Evolutionary conservation across 64 coral and sea anemone genomes (phyloP).

Genomic region (Pocillopora verrucosa): DNA sequence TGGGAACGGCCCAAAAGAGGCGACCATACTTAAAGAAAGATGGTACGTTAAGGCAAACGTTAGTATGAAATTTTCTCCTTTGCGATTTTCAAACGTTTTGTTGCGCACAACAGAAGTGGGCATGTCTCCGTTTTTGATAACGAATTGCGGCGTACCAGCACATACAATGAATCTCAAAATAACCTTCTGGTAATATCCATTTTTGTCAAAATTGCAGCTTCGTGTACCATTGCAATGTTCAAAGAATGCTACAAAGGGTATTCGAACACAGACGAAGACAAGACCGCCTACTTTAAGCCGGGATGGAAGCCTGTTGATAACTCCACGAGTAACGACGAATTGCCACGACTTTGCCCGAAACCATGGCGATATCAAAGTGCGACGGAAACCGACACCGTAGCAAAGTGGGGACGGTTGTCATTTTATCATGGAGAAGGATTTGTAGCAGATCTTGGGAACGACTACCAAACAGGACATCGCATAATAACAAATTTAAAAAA

Average conservation of each 20-base stretch:
- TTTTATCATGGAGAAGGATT: conserved; percentile 38
- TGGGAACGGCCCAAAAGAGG: no score
- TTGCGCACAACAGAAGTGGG: no score
- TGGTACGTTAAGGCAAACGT: no score
- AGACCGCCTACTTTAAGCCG: conserved; percentile 13
- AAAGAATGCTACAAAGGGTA: conserved; percentile 15
- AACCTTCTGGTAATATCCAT: neutral
- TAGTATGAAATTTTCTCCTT: no score
- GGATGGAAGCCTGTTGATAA: conserved; percentile 22
- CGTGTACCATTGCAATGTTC: neutral
- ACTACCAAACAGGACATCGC: neutral
- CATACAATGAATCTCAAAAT: no score
- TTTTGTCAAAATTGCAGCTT: neutral
- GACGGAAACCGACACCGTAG: neutral
- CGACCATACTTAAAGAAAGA: no score
- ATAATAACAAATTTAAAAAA: conserved; percentile 10
- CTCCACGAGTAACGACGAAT: neutral
- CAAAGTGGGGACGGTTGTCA: conserved; percentile 19
- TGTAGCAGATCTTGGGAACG: conserved; percentile 34
- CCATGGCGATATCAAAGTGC: conserved; percentile 43
- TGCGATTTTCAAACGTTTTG: no score
- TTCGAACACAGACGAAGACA: conserved; percentile 28
- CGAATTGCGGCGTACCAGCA: no score
- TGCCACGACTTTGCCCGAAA: conserved; percentile 11
- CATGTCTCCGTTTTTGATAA: no score